phyloP scores from a whole-genome alignment of 1,140 invertebrate genomes.

The Bactericera cockerelli region DNA sequence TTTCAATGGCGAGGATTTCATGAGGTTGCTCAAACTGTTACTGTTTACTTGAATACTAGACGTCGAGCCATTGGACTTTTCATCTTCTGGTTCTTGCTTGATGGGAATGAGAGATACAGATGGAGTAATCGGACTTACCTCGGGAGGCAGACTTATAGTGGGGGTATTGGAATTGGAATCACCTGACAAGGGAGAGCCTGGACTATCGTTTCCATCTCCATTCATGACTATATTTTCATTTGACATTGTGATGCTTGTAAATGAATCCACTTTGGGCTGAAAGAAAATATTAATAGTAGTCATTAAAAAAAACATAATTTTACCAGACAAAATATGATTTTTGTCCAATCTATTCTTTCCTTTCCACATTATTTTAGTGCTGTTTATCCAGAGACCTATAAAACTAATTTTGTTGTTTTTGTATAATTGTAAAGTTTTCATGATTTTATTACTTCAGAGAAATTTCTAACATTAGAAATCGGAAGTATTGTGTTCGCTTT shows the following conservation, averaged over 20 bases:
- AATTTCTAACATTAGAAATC: no score
- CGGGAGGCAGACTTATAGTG: conserved; percentile 40
- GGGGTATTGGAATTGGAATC: conserved; percentile 56
- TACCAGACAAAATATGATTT: no score
- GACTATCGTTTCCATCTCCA: conserved; percentile 31
- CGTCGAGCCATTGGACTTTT: conserved; percentile 19
- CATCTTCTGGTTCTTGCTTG: conserved; percentile 47
- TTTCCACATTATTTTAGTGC: no score
- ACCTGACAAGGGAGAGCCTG: conserved; percentile 56
- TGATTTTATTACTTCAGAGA: no score
- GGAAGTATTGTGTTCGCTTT: no score
- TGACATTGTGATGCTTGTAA: conserved; percentile 5
- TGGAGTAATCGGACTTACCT: conserved; percentile 46
- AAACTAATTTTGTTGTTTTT: no score
- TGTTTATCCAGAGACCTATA: no score
- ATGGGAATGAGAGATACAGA: conserved; percentile 73
- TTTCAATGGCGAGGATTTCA: conserved; percentile 61
- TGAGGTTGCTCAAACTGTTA: conserved; percentile 9
- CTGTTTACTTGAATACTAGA: conserved; percentile 18
- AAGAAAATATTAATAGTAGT: no score
- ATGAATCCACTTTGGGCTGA: background rate
- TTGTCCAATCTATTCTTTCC: no score
- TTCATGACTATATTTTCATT: conserved; percentile 8
- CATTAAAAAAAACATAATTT: no score
- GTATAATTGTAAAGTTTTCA: no score